A percentile compares a stretch with the other conserved stretches of the same genome.
These are phyloP conservation scores for Phaonia tiefii DNA, from an alignment of 2,888 invertebrate genomes.

Conservation along the genomic window DNA sequence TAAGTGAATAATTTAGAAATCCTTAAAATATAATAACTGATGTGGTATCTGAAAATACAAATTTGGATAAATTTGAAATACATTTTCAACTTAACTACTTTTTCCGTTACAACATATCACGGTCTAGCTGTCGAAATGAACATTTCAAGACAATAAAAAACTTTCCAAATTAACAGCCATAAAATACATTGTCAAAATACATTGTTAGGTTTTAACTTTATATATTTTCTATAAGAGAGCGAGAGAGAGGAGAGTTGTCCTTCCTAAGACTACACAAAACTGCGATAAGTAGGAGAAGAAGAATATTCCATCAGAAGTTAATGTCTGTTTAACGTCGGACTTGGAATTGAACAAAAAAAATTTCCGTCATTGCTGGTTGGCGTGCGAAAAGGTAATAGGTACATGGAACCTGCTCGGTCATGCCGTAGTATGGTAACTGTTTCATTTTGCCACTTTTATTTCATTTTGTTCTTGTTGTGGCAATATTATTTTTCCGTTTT, in stretches of 20 bases:
- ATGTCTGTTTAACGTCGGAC: conserved; percentile 5
- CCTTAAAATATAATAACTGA: no score
- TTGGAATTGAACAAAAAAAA: background rate
- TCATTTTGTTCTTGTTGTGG: conserved; percentile 47
- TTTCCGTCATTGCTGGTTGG: background rate
- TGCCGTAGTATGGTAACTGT: background rate
- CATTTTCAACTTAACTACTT: no score
- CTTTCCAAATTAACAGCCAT: conserved; percentile 26
- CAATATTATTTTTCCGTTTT: conserved; percentile 59
- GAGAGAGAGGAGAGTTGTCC: background rate
- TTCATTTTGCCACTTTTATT: conserved; percentile 39
- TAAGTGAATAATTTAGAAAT: no score
- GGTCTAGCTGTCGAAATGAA: no score
- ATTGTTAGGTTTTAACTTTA: conserved; percentile 33
- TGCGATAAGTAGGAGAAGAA: background rate
- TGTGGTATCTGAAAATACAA: no score
- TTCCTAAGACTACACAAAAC: background rate
- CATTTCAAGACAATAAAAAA: background rate
- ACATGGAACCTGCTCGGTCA: background rate
- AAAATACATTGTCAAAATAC: conserved; percentile 28
- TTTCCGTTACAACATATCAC: no score
- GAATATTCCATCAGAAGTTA: conserved; percentile 5
- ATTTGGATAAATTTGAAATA: no score
- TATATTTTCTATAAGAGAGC: background rate
- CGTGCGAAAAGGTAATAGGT: background rate